Evolutionary conservation across 2,113 vertebrate genomes (phyloP).

Genomic region (Andinoacara biseriatus): DNA sequence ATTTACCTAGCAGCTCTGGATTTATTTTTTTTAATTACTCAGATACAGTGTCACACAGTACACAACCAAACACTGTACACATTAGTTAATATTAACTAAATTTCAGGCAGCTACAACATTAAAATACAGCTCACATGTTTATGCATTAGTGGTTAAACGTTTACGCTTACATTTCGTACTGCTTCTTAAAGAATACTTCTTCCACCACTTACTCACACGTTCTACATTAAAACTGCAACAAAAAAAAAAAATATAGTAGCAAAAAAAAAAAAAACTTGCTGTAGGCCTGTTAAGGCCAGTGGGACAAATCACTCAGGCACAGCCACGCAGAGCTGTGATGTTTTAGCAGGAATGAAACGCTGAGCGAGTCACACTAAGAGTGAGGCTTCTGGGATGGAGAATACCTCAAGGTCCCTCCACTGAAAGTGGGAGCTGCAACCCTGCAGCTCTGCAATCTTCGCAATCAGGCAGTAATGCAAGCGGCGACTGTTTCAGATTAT

Average conservation of each 20-base stretch:
- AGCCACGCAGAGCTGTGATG: slow-evolving; percentile 26
- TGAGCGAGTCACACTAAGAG: slow-evolving; percentile 14
- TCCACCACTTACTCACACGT: not conserved
- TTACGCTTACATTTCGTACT: not conserved
- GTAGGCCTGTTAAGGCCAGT: slow-evolving; percentile 57
- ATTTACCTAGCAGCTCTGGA: not conserved
- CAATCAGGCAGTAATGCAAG: slow-evolving; percentile 80
- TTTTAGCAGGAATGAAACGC: slow-evolving; percentile 46
- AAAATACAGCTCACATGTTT: not conserved
- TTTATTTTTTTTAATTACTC: not conserved
- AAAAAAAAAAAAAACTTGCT: slow-evolving; percentile 12
- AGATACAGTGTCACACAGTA: not conserved
- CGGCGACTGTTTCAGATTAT: slow-evolving; percentile 87
- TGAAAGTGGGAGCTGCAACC: slow-evolving; percentile 64
- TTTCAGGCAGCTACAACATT: not conserved
- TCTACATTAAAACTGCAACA: not conserved
- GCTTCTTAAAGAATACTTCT: not conserved
- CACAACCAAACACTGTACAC: not conserved
- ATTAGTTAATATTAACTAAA: not conserved
- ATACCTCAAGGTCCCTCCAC: slow-evolving; percentile 60
- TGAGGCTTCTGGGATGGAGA: slow-evolving; percentile 57
- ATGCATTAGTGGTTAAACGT: not conserved
- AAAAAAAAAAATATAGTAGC: not conserved
- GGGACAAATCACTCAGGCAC: not conserved
- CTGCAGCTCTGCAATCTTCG: slow-evolving; percentile 75